A percentile compares a stretch with the other conserved stretches of the same genome.
phyloP scores from a whole-genome alignment of 1,140 invertebrate genomes.

The Trichonephila clavipes region DNA sequence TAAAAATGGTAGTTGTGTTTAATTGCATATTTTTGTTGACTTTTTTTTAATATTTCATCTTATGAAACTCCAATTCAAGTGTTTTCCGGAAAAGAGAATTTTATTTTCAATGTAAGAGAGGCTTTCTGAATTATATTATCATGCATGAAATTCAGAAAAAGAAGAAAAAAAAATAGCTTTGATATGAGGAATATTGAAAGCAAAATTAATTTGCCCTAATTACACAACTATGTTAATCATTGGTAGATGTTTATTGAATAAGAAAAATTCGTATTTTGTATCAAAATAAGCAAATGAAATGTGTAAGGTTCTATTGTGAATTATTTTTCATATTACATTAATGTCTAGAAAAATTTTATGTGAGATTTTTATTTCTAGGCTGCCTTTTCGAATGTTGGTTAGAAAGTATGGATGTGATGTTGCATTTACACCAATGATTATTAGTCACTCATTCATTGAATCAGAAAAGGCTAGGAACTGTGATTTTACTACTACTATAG shows the following conservation, averaged over 20 bases:
- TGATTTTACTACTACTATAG: conserved; percentile 91
- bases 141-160: not conserved
- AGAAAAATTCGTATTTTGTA: no score
- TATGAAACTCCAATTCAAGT: not conserved
- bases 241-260: no score
- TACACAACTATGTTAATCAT: no score
- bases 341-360: no score
- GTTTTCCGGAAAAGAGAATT: not conserved
- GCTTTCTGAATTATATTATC: not conserved
- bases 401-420: conserved; percentile 93
- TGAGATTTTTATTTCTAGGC: conserved; percentile 82
- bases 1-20: no score
- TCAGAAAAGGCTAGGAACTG: conserved; percentile 92
- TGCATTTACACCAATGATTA: conserved; percentile 97
- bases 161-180: not conserved
- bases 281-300: no score
- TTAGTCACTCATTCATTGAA: conserved; percentile 94
- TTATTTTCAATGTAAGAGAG: not conserved
- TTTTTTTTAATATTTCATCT: no score
- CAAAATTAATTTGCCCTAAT: no score
- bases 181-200: not conserved
- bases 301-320: no score
- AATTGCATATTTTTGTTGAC: no score
- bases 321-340: no score
- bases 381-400: conserved; percentile 92